Base-by-base conservation (phyloP, 1,140 invertebrate species). In the Glossosoma conforme region DNA sequence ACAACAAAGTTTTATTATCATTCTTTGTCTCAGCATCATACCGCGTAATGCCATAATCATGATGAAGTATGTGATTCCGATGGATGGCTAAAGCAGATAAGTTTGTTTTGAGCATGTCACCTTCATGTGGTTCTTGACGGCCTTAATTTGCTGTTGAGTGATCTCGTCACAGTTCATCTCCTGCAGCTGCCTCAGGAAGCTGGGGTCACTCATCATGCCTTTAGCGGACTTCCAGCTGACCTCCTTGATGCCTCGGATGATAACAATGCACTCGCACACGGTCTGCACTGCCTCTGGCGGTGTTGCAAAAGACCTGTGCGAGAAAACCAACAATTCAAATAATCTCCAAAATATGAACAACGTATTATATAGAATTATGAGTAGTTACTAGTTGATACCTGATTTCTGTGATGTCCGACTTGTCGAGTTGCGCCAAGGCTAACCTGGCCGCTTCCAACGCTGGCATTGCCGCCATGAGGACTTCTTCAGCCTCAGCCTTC, bases 341-440 rank as follows among this genome's bases (percentile, higher is more conserved):
- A n/a, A n/a, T n/a, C n/a, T n/a, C n/a, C n/a, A n/a, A n/a, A n/a
- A n/a, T n/a, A n/a, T n/a, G n/a, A n/a, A n/a, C n/a, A n/a, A n/a
- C n/a, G n/a, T n/a, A n/a, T n/a, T n/a, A n/a, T n/a, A n/a, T n/a
- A n/a, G n/a, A n/a, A n/a, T n/a, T n/a, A n/a, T n/a, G n/a, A n/a
- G n/a, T n/a, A n/a, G n/a, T n/a, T n/a, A n/a, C n/a, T n/a, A 15
- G n/a, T 10, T 17, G 13, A 8, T 47, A 75, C 78, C 81, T 77
- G 58, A 95, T 93, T 77, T 95, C 91, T 21, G 89, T 91, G 51
- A 96, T 93, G 62, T 94, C 91, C 1, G 82, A 77, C 69, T 93
- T 94, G 32, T 93, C 86, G 6, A 96, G 69, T 53, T 91, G 84
- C 5, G 80, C 76, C 0, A 96, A 72, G 1, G 91, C 90, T 2